These are phyloP conservation scores for Ectobius pallidus DNA, from an alignment of 2,888 invertebrate genomes.

Conservation along the genomic window DNA sequence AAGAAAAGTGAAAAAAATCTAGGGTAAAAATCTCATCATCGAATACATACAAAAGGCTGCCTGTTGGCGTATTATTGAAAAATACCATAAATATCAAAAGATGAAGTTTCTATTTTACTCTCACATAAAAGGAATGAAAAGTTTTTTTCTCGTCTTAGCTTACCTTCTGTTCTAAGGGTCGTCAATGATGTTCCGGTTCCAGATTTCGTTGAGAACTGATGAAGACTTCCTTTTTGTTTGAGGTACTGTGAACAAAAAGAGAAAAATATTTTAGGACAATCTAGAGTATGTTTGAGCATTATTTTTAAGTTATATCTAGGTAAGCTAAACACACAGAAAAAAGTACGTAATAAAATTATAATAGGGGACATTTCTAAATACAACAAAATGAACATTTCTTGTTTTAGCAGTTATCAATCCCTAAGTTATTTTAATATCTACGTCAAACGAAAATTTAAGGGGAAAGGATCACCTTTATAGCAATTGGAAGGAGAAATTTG, in stretches of 20 bases:
- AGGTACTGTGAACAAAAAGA: slow-evolving; percentile 10
- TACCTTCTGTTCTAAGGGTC: slow-evolving; percentile 19
- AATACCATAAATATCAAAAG: slow-evolving; percentile 10
- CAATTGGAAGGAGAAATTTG: too few relatives aligned
- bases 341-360: too few relatives aligned
- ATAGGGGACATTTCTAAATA: too few relatives aligned
- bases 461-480: too few relatives aligned
- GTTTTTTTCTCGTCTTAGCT: background rate
- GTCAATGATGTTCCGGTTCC: background rate
- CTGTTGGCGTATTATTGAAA: background rate
- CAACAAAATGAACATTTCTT: too few relatives aligned
- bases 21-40: background rate
- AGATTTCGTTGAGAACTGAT: background rate
- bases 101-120: background rate
- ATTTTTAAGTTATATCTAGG: too few relatives aligned
- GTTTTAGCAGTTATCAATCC: too few relatives aligned
- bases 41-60: background rate
- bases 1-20: background rate
- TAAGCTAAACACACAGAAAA: too few relatives aligned
- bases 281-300: too few relatives aligned
- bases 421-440: too few relatives aligned
- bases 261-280: background rate
- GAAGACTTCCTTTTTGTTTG: slow-evolving; percentile 19
- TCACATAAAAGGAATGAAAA: background rate
- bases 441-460: too few relatives aligned